phyloP scores from a whole-genome alignment of 1,140 invertebrate genomes.

The Protaetia brevitarsis region DNA sequence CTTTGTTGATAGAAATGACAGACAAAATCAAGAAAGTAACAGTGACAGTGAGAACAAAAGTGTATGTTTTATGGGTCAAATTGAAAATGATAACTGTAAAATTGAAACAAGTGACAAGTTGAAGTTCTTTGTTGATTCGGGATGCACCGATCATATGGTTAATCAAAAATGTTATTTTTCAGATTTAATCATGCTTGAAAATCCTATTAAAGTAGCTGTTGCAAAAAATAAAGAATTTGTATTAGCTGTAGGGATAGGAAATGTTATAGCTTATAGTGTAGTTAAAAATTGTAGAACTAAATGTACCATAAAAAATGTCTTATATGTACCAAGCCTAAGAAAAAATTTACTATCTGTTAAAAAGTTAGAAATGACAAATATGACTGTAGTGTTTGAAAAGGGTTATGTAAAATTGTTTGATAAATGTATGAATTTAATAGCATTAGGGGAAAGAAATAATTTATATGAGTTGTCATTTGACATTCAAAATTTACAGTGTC shows the following conservation, averaged over 20 bases:
- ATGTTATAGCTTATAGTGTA: neutral
- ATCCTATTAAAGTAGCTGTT: slow-evolving; percentile 15
- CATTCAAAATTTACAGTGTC: neutral
- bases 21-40: neutral
- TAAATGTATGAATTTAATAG: slow-evolving; percentile 3
- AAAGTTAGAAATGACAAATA: slow-evolving; percentile 19
- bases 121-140: slow-evolving; percentile 19
- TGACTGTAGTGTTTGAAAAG: slow-evolving; percentile 18
- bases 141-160: slow-evolving; percentile 22
- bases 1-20: too few relatives aligned
- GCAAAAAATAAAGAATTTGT: slow-evolving; percentile 42
- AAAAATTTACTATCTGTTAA: slow-evolving; percentile 21
- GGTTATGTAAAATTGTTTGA: neutral
- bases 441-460: slow-evolving; percentile 5
- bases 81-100: neutral
- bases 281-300: neutral
- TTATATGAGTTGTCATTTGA: slow-evolving; percentile 20
- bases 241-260: slow-evolving; percentile 20
- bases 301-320: slow-evolving; percentile 21
- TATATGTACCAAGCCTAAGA: slow-evolving; percentile 20
- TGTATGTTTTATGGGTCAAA: slow-evolving; percentile 21
- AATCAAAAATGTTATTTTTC: slow-evolving; percentile 13
- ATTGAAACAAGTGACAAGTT: neutral
- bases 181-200: slow-evolving; percentile 8
- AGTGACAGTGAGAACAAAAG: neutral